A percentile compares a stretch with the other conserved stretches of the same genome.
Evolutionary conservation across 2,888 invertebrate species (phyloP).

Genomic region (Yponomeuta evonymella): DNA sequence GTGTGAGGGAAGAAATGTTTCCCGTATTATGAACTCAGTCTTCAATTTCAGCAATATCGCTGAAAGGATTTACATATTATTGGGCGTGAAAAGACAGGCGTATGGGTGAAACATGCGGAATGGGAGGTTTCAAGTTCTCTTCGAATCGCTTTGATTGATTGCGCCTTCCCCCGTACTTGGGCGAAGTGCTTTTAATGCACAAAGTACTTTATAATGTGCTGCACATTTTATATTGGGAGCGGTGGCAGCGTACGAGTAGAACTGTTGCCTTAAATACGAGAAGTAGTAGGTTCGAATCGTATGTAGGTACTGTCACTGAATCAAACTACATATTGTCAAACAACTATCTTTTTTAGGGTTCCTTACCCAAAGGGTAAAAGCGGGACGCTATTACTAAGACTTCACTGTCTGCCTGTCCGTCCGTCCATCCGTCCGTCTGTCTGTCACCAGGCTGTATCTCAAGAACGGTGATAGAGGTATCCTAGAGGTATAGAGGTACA

Average conservation of each 20-base stretch:
- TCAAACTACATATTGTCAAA: no score
- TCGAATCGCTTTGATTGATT: neutral
- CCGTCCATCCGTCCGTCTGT: no score
- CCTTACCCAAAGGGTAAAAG: no score
- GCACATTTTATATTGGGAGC: neutral
- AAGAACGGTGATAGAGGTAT: no score
- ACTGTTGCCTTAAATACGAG: no score
- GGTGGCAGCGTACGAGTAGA: neutral
- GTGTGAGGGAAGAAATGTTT: neutral
- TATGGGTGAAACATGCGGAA: neutral
- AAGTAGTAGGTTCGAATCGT: no score
- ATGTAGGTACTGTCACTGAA: no score
- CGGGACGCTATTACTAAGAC: no score
- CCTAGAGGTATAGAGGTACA: no score
- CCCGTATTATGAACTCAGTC: neutral
- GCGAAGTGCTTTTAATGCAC: neutral
- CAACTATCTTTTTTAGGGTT: no score
- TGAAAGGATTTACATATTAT: neutral
- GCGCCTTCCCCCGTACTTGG: neutral
- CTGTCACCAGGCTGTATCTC: no score
- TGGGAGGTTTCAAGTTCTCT: neutral
- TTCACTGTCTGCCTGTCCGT: no score
- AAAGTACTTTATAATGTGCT: neutral
- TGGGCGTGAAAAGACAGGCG: conserved; percentile 2
- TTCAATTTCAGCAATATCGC: conserved; percentile 1